Base-by-base conservation (phyloP, 2,888 invertebrate genomes). In the Plebejus melissa region DNA sequence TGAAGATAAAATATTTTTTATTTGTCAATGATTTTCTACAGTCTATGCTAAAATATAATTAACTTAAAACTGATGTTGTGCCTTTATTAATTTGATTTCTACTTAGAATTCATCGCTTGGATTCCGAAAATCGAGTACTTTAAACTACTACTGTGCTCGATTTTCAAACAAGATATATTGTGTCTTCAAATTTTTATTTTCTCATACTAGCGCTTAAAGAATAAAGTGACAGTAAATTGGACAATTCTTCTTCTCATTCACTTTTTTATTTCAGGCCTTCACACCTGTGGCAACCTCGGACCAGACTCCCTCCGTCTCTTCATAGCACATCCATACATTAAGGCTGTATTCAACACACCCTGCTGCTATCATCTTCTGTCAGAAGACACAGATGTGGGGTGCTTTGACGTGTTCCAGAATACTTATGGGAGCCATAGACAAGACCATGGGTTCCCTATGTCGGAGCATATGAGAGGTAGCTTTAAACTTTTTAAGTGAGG, bases 351-450 rank as follows among this genome's bases (percentile, higher is more conserved):
- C 82, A 96, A 96, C 84, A 96, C 98, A 58, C 97, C 98, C 0
- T 99, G 98, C 85, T 98, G 98, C 85, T 98, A 98, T 89, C 97
- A 98, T 87, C 93, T 97, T 1, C 88, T 98, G 32, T 94, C 94
- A 0, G 97, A 97, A 78, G 82, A 75, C 36, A 80, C 82, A 70
- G 88, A 81, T 80, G 86, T 77, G 57, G 82, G 57, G 79, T 80
- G 80, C 78, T 84, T 83, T 93, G 96, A 77, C 94, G 83, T 88
- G 7, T 87, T 89, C 81, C 87, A 89, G 57, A 80, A 84, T 69
- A 85, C 85, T 50, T 85, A 80, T 41, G 83, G 87, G 0, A 79
- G 80, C 72, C 83, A 80, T 0, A 77, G 78, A 28, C 82, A 80
- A 0, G 85, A 84, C 0, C 80, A 81, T 32, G 96, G 96, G 0